Evolutionary conservation across 2,888 invertebrate genomes (phyloP), one percentile per base, ranked within the genome.

Genomic region (Vesta saturnalis): DNA sequence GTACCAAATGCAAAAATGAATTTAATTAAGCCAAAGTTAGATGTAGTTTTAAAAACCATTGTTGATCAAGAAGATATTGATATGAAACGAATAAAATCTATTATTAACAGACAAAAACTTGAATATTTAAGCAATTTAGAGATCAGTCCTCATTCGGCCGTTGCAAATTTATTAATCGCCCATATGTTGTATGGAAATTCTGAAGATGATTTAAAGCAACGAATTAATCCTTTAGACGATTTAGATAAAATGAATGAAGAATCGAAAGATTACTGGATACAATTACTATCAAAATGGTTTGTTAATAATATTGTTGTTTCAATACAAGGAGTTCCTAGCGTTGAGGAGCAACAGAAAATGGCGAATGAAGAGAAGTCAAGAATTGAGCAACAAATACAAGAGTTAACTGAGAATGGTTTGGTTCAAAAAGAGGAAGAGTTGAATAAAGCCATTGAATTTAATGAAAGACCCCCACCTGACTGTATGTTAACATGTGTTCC

Each of bases 131-230:
- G 91, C 67, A 88, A 88, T 79, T 86, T 95, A 56, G 96, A 94
- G 83, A 89, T 89, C 12, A 88, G 87, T 73, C 94, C 95, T 0
- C 93, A 95, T 78, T 90, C 92, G 72, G 87, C 90, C 0, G 85
- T 96, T 58, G 92, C 94, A 0, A 91, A 90, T 79, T 88, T 91
- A 76, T 87, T 93, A 60, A 94, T 96, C 73, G 93, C 92, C 0
- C 94, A 96, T 80, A 91, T 93, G 78, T 84, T 97, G 22, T 96
- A 95, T 82, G 94, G 95, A 12, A 88, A 90, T 61, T 88, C 86
- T 52, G 88, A 90, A 73, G 85, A 89, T 73, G 92, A 94, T 82
- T 87, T 93, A 72, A 85, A 90, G 52, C 85, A 87, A 56, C 87
- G 93, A 64, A 84, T 94, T 77, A 94, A 94, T 81, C 89, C 90